Base-by-base conservation (phyloP, 2,113 vertebrate genomes). In the Clupea harengus region DNA sequence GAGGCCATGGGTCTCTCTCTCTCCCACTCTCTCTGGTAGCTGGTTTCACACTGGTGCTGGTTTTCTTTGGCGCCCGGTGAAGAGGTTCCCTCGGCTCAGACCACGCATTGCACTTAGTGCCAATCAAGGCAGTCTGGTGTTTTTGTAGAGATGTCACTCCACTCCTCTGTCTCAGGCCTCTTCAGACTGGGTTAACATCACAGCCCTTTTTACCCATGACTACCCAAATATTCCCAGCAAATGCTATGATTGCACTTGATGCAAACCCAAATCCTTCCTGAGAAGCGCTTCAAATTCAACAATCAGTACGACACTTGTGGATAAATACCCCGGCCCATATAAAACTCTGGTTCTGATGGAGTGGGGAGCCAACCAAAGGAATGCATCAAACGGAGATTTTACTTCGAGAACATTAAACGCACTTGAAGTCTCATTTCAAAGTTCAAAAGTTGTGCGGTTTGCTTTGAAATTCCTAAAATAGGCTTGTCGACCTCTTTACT, bases 31-130 rank as follows among this genome's bases (percentile, higher is more conserved):
- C 85, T 90, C 11, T 80, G 89, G 91, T 89, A 93, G 91, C 90
- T 60, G 82, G 90, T 90, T 92, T 91, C 91, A 89, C 89, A 89
- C 90, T 90, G 90, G 91, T 91, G 89, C 87, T 9, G 89, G 91
- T 93, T 94, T 94, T 94, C 92, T 93, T 94, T 94, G 94, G 94
- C 93, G 83, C 46, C 84, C 86, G 87, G 72, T 86, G 85, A 90
- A 75, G 88, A 90, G 88, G 54, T 87, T 85, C 81, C 17, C 90
- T 91, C 20, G 82, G 88, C 88, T 88, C 87, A 87, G n/a, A 91
- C 88, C 86, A 90, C 91, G 88, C 88, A 90, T 84, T 90, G 89
- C 83, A 88, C 87, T 89, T 92, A 87, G 87, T 92, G 92, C 91
- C 92, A 93, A 89, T 92, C 93, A 93, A 78, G 89, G 85, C 87